These are phyloP conservation scores for Plecturocebus donacophilus DNA, from an alignment of 2,113 vertebrate species.

Conservation along the genomic window DNA sequence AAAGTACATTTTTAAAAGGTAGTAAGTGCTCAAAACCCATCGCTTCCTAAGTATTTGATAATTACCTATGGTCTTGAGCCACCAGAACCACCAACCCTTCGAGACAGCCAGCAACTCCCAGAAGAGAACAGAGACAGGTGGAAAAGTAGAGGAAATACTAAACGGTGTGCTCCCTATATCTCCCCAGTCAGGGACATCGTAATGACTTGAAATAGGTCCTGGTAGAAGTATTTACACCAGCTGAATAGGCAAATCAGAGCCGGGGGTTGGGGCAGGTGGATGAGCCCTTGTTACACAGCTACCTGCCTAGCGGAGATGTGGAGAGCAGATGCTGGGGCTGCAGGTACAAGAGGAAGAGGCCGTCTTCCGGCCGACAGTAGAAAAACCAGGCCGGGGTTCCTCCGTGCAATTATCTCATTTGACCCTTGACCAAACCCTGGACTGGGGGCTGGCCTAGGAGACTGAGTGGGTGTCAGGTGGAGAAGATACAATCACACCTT, in stretches of 20 bases:
- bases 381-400: background rate
- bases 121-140: background rate
- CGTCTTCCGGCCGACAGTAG: background rate
- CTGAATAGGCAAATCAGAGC: background rate
- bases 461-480: rapidly evolving
- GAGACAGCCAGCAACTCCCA: background rate
- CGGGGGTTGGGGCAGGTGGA: background rate
- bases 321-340: background rate
- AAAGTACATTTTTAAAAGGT: background rate
- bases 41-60: background rate
- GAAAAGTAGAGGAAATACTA: background rate
- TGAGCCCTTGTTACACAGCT: background rate
- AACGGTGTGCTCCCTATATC: background rate
- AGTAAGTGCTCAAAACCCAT: background rate
- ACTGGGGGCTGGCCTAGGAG: background rate
- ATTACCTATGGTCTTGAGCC: background rate
- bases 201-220: background rate
- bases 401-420: background rate
- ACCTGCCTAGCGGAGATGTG: background rate
- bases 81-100: background rate
- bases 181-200: background rate
- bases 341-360: no score
- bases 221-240: background rate
- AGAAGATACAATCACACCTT: background rate
- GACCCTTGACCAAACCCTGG: background rate